Percentiles rank a stretch among this genome's conserved stretches.
These are phyloP conservation scores for Mustelus asterias DNA, from an alignment of 2,113 vertebrate genomes.

Conservation along the genomic window DNA sequence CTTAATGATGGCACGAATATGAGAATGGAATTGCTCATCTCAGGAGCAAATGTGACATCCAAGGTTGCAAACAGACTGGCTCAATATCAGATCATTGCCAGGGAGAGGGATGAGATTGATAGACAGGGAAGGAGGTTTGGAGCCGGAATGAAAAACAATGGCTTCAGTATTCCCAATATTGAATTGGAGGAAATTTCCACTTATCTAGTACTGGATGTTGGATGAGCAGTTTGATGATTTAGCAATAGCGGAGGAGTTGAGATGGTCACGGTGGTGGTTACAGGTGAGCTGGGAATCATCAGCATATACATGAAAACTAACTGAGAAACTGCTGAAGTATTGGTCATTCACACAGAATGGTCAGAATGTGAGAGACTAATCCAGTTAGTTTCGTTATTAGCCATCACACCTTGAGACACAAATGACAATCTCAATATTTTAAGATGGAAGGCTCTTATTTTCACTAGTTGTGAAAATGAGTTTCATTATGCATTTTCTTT, in stretches of 20 bases:
- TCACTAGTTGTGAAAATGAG: neutral
- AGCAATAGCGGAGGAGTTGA: neutral
- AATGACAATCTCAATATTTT: conserved; percentile 18
- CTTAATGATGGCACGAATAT: neutral
- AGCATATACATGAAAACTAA: neutral
- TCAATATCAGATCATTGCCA: neutral
- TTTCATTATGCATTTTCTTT: neutral
- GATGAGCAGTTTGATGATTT: neutral
- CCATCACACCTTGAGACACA: neutral
- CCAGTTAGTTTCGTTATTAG: neutral
- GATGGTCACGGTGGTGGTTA: neutral
- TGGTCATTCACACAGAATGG: neutral
- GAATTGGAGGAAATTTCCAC: neutral
- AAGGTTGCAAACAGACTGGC: neutral
- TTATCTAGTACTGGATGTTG: neutral
- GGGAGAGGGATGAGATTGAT: neutral
- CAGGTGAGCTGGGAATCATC: neutral
- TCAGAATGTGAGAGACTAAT: neutral
- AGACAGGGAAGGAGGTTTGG: neutral
- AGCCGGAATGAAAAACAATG: neutral
- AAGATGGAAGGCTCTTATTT: neutral
- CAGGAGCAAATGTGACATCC: neutral
- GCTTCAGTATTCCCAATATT: neutral
- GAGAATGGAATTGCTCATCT: too few relatives aligned
- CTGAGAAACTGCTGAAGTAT: neutral